Evolutionary conservation across 2,113 vertebrate genomes (phyloP).

Genomic region (Plotosus lineatus): DNA sequence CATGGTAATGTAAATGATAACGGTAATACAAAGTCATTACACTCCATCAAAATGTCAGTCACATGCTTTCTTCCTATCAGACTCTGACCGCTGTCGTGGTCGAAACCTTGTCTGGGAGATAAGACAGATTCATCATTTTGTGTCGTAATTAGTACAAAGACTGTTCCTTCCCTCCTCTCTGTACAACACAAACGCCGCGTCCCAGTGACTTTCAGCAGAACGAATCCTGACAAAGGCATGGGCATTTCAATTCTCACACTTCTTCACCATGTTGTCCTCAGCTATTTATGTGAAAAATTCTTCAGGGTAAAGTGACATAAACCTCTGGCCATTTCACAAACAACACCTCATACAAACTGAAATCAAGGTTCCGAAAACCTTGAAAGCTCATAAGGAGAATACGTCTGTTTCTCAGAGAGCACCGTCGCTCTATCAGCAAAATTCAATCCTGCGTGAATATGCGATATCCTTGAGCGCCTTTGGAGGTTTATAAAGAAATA

Average conservation of each 20-base stretch:
- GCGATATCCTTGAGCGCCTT: conserved; percentile 31
- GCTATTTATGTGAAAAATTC: neutral
- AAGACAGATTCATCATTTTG: conserved; percentile 32
- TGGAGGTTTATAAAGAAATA: conserved; percentile 25
- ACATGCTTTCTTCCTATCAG: neutral
- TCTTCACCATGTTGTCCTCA: neutral
- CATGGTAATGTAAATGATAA: neutral
- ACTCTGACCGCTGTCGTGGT: neutral
- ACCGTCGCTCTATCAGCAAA: neutral
- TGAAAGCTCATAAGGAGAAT: neutral
- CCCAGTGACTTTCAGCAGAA: neutral
- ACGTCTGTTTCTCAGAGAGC: neutral
- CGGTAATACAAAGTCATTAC: neutral
- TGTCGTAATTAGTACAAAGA: conserved; percentile 30
- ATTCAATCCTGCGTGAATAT: conserved; percentile 35
- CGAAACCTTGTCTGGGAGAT: conserved; percentile 10
- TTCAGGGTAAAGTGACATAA: neutral
- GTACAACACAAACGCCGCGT: neutral
- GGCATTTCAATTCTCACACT: neutral
- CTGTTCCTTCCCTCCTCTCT: conserved; percentile 1
- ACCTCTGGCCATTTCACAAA: neutral
- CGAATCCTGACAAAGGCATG: neutral
- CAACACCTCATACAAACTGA: neutral
- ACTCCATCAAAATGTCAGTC: conserved; percentile 1
- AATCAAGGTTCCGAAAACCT: neutral